These are phyloP conservation scores for Salticus scenicus DNA, from an alignment of 2,888 invertebrate genomes.

Conservation along the genomic window DNA sequence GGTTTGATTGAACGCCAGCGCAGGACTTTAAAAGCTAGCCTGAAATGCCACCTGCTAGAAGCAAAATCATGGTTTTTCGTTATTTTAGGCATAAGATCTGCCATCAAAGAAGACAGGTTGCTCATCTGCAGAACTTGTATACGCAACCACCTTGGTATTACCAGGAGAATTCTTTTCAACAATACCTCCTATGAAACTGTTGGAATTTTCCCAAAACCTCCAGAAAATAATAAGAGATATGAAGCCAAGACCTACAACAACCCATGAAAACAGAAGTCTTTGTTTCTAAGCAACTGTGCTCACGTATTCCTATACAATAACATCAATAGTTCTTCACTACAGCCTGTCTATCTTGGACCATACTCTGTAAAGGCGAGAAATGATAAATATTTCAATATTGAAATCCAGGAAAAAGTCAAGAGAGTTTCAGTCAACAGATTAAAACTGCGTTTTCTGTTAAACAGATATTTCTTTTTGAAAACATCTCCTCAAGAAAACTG, in stretches of 20 bases:
- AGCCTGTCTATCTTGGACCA: slow-evolving; percentile 13
- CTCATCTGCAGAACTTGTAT: background rate
- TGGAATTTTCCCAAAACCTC: background rate
- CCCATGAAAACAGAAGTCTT: background rate
- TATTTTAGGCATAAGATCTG: slow-evolving; percentile 1
- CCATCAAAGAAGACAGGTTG: slow-evolving; percentile 17
- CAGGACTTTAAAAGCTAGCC: background rate
- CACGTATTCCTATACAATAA: background rate
- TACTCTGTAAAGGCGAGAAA: background rate
- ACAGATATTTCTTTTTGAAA: background rate
- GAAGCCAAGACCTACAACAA: background rate
- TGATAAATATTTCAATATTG: background rate
- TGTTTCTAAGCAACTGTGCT: background rate
- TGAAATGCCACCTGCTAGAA: background rate
- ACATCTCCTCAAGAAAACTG: background rate
- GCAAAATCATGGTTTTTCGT: background rate
- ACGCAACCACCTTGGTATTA: background rate
- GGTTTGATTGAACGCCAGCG: background rate
- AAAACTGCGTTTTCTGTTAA: background rate
- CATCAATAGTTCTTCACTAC: background rate
- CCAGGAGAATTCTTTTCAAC: slow-evolving; percentile 11
- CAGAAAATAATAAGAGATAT: background rate
- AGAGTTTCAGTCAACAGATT: background rate
- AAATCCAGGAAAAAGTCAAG: background rate
- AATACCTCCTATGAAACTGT: background rate